Percentiles rank a stretch among this genome's conserved stretches.
These are phyloP conservation scores for Baronia brevicornis DNA, from an alignment of 2,888 invertebrate species.

Conservation along the genomic window DNA sequence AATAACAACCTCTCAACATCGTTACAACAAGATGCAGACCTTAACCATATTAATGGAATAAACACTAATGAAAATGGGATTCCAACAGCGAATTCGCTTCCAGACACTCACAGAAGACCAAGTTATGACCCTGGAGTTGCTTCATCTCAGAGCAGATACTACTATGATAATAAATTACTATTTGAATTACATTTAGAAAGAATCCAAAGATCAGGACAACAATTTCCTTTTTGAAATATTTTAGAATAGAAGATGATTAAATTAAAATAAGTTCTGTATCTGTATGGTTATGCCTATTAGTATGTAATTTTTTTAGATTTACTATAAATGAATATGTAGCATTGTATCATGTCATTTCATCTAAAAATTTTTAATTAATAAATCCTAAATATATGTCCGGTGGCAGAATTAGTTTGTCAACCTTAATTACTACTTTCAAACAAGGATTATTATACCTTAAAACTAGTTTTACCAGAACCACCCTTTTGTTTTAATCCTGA, in stretches of 20 bases:
- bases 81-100: slow-evolving; percentile 44
- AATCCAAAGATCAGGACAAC: slow-evolving; percentile 79
- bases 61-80: slow-evolving; percentile 40
- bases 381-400: no score
- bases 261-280: slow-evolving; percentile 43
- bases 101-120: slow-evolving; percentile 52
- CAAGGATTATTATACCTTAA: no score
- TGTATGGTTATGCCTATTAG: slow-evolving; percentile 39
- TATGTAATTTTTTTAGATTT: slow-evolving; percentile 35
- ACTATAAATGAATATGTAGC: slow-evolving; percentile 26
- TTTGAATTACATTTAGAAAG: slow-evolving; percentile 90
- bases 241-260: slow-evolving; percentile 25
- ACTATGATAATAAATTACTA: slow-evolving; percentile 90
- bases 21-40: slow-evolving; percentile 37
- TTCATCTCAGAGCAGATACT: slow-evolving; percentile 87
- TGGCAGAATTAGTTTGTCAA: no score
- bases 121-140: slow-evolving; percentile 85
- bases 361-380: no score
- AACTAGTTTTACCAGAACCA: no score
- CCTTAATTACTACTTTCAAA: no score
- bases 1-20: slow-evolving; percentile 71
- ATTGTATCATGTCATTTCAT: slow-evolving; percentile 8
- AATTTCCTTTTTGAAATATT: slow-evolving; percentile 54
- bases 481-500: no score
- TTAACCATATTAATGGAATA: slow-evolving; percentile 48